Evolutionary conservation across 1,140 invertebrate species (phyloP).

Genomic region (Euwallacea similis): DNA sequence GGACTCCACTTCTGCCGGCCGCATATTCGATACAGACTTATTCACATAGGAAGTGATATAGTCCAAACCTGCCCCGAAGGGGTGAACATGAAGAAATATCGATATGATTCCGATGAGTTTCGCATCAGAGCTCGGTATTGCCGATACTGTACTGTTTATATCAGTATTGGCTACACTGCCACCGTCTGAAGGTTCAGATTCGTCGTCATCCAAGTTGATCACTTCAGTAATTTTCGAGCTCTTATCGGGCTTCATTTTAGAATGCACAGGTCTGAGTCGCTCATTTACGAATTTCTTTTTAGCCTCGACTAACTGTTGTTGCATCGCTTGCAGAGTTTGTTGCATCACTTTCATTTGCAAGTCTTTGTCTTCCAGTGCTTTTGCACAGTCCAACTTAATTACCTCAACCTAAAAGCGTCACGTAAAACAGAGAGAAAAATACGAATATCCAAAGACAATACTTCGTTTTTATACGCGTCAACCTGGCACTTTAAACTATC

Average conservation of each 20-base stretch:
- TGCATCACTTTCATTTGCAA: constrained; percentile 73
- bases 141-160: background rate
- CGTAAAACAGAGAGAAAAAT: background rate
- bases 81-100: constrained; percentile 85
- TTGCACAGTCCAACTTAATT: constrained; percentile 67
- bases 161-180: constrained; percentile 35
- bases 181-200: constrained; percentile 46
- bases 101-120: constrained; percentile 77
- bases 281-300: constrained; percentile 66
- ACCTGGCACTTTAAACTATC: constrained; percentile 88
- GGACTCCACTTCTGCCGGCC: constrained; percentile 72
- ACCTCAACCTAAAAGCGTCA: constrained; percentile 59
- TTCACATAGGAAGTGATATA: constrained; percentile 84
- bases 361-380: constrained; percentile 70
- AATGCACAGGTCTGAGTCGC: constrained; percentile 62
- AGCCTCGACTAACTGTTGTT: constrained; percentile 70
- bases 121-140: constrained; percentile 56
- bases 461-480: constrained; percentile 93
- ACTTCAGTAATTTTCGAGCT: constrained; percentile 41
- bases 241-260: constrained; percentile 56
- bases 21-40: constrained; percentile 69
- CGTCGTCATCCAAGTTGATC: constrained; percentile 49
- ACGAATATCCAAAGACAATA: constrained; percentile 45
- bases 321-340: constrained; percentile 79
- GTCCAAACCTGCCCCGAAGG: constrained; percentile 81